Conservation (phyloP, 64 coral and sea anemone genomes). For the Pocillopora damicornis region DNA sequence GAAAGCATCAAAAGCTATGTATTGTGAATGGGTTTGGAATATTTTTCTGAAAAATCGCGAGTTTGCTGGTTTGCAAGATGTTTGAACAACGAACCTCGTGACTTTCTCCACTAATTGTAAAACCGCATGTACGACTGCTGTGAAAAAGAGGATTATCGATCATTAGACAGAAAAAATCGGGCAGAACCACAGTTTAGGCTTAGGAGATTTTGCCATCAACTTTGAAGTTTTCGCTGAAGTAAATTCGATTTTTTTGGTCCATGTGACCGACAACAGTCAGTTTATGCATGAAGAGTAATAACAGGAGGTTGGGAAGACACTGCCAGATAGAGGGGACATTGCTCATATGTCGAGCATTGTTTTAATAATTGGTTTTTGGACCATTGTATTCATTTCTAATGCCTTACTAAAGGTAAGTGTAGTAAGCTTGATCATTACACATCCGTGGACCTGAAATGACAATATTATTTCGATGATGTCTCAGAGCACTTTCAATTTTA, state of each 20-base stretch:
- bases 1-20: background rate
- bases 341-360: constrained; percentile 43
- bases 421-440: background rate
- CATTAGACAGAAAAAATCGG: background rate
- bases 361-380: constrained; percentile 52
- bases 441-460: background rate
- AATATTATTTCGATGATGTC: too few relatives aligned
- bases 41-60: background rate
- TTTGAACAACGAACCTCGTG: background rate
- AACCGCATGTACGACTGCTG: background rate
- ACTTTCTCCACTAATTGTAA: background rate
- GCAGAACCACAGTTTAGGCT: too few relatives aligned
- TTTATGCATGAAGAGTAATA: too few relatives aligned
- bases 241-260: too few relatives aligned
- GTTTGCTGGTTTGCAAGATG: background rate
- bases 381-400: constrained; percentile 59
- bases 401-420: constrained; percentile 56
- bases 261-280: too few relatives aligned
- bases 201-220: background rate
- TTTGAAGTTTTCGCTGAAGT: too few relatives aligned
- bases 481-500: too few relatives aligned
- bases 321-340: background rate
- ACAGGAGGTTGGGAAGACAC: background rate
- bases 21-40: background rate
- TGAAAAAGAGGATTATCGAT: background rate